Base-by-base conservation (phyloP, 92 coral and sea anemone genomes). In the Anthopleura xanthogrammica region DNA sequence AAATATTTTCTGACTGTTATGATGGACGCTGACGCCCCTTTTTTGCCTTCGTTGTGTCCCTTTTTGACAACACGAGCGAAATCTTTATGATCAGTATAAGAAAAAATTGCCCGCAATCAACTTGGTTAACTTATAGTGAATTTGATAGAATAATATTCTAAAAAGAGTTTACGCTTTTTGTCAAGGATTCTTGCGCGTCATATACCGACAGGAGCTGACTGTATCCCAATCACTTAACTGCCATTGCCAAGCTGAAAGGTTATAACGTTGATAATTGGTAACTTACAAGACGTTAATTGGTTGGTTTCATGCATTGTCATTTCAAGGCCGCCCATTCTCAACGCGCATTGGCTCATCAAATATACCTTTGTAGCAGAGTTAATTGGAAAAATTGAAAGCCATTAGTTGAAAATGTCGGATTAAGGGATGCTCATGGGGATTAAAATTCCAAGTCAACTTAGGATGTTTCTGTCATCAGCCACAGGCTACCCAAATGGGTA, bases 391-490 rank as follows among this genome's bases (percentile, higher is more conserved):
- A 29, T 36, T 68, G 74, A 68, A 68, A 29, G 41, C 42, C 16
- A 68, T 68, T 68, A 68, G 42, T 7, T 68, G 74, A 68, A 68
- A 68, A 68, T 68, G 74, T 68, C 74, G 42, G 74, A 68, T 68
- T 68, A 68, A 68, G 36, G 19, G 6, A 22, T 68, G 46, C 42
- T 29, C 42, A 23, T 9, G 36, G 74, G 42, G 74, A 68, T 68
- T 68, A 36, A 68, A 68, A 68, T 68, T 24, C 74, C 74, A 23
- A 68, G 74, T 29, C 42, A 68, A 68, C 41, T 68, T 36, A 29
- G 74, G 42, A 68, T 36, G 23, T 62, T 68, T 29, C 19, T 68
- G 42, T 68, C 42, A 12, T 29, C 14, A 36, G 24, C 40, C 74
- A 68, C 74, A 68, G 74, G 74, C 7, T 22, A 68, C 41, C 74